Evolutionary conservation across 2,797 vertebrate genomes (phyloP).

Genomic region (Rhabdomys pumilio): DNA sequence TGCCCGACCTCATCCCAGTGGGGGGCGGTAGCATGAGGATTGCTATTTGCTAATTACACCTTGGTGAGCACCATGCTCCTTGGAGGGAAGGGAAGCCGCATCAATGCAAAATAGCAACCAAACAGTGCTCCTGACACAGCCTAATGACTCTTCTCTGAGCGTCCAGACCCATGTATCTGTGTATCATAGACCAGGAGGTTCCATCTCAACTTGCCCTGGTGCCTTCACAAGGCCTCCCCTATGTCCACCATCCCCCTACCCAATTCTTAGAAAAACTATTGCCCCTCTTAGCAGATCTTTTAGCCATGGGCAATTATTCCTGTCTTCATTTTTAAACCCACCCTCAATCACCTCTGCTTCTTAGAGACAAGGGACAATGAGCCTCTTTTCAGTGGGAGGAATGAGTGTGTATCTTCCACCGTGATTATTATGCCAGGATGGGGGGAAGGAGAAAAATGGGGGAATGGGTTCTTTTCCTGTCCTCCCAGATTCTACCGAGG

Average conservation of each 20-base stretch:
- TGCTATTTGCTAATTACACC: slow-evolving; percentile 52
- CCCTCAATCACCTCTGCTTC: accelerated
- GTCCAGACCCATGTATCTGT: neutral
- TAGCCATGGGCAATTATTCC: neutral
- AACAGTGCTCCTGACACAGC: neutral
- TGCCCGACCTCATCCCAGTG: neutral
- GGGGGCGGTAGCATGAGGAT: neutral
- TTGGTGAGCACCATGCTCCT: neutral
- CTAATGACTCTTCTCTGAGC: slow-evolving; percentile 54
- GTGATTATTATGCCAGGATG: accelerated
- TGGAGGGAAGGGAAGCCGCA: slow-evolving; percentile 60
- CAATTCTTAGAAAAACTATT: neutral
- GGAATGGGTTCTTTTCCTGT: neutral
- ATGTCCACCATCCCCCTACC: neutral
- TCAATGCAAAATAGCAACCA: slow-evolving; percentile 64
- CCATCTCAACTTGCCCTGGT: accelerated
- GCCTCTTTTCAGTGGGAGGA: neutral
- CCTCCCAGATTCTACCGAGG: neutral
- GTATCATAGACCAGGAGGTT: neutral
- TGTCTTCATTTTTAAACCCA: neutral
- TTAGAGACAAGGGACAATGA: neutral
- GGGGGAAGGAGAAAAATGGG: neutral
- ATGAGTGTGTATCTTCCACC: neutral
- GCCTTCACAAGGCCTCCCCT: accelerated
- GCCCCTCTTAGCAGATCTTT: neutral